Percentiles rank a stretch among this genome's conserved stretches.
Evolutionary conservation across 2,888 invertebrate species (phyloP).

Genomic region (Drosophila picticornis): DNA sequence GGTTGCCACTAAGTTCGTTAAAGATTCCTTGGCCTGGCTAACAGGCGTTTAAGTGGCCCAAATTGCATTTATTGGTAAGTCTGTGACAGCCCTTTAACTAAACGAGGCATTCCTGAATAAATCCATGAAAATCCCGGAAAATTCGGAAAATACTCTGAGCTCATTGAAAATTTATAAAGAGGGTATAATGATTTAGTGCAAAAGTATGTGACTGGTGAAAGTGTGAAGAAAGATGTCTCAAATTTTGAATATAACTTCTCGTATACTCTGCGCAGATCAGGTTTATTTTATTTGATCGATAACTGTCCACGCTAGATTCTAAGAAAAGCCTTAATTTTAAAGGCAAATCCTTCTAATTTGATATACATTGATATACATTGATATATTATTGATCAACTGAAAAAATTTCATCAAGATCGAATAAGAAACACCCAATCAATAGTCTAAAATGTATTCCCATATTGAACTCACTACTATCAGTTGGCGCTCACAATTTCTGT

Average conservation of each 20-base stretch:
- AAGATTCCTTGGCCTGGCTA: not conserved
- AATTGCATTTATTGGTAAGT: conserved; percentile 12
- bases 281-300: not conserved
- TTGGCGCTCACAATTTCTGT: too few species aligned
- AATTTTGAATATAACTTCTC: too few species aligned
- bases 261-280: not conserved
- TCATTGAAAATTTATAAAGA: not conserved
- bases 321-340: not conserved
- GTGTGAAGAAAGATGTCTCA: too few species aligned
- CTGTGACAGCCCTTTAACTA: not conserved
- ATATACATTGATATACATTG: not conserved
- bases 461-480: too few species aligned
- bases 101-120: not conserved
- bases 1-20: conserved; percentile 4
- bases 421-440: too few species aligned
- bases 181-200: not conserved
- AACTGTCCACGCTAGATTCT: not conserved
- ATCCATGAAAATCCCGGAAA: not conserved
- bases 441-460: too few species aligned
- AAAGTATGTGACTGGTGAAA: not conserved
- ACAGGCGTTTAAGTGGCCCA: conserved; percentile 6
- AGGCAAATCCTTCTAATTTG: not conserved
- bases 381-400: too few species aligned
- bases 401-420: too few species aligned
- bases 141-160: not conserved